A percentile compares a stretch with the other conserved stretches of the same genome.
Conservation (phyloP, 2,113 vertebrate species). For the Myotis brandtii region DNA sequence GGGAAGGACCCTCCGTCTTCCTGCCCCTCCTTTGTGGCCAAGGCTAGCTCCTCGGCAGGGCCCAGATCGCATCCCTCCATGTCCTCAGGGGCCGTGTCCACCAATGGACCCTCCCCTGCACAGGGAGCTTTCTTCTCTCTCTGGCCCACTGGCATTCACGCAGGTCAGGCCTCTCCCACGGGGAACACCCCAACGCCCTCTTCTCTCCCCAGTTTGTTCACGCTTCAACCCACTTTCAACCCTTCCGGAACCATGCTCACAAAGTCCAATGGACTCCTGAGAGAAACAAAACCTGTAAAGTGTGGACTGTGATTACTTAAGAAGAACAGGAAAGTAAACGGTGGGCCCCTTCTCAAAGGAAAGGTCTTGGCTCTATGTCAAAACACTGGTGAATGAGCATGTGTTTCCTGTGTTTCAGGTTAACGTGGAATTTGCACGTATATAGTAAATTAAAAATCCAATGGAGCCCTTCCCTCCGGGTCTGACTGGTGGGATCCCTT, state of each 20-base stretch:
- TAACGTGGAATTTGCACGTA: background rate
- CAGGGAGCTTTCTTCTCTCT: background rate
- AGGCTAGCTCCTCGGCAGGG: background rate
- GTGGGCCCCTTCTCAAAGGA: background rate
- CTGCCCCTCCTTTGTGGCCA: background rate
- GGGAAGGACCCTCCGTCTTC: background rate
- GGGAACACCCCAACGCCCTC: background rate
- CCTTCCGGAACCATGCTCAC: background rate
- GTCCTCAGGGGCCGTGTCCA: background rate
- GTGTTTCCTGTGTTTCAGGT: background rate
- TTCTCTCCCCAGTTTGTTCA: background rate
- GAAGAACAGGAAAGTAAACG: background rate
- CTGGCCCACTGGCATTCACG: background rate
- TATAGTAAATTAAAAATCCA: background rate
- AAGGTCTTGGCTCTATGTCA: background rate
- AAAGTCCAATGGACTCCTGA: background rate
- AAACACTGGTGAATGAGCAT: background rate
- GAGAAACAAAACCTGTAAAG: background rate
- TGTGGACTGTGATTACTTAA: background rate
- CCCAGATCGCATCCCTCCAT: background rate
- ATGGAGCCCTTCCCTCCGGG: background rate
- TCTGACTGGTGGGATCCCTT: background rate
- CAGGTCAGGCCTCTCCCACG: background rate
- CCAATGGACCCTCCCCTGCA: no score
- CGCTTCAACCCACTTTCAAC: background rate